These are phyloP conservation scores for Noctua janthina DNA, from an alignment of 2,888 invertebrate genomes.

Conservation along the genomic window DNA sequence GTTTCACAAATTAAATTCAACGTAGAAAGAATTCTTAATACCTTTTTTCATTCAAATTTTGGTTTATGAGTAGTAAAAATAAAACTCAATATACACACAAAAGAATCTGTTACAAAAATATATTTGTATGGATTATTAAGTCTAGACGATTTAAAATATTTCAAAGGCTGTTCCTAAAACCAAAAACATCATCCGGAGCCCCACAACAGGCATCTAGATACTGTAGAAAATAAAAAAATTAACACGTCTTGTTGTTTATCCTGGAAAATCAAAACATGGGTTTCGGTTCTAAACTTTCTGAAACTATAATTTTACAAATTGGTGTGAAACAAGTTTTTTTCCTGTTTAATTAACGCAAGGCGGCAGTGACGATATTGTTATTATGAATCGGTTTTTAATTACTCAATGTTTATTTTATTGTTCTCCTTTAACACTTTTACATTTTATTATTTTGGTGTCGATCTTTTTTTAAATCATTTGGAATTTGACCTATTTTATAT, in stretches of 20 bases:
- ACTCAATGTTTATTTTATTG: neutral
- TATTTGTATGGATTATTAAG: neutral
- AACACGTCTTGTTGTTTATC: neutral
- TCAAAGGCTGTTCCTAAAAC: neutral
- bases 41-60: neutral
- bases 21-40: neutral
- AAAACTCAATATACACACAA: neutral
- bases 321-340: neutral
- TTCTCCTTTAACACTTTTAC: neutral
- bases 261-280: neutral
- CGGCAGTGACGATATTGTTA: neutral
- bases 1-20: neutral
- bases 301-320: constrained; percentile 7
- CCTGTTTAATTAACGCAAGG: constrained; percentile 1
- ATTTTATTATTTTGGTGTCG: neutral
- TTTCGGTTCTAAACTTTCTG: neutral
- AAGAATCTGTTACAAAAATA: neutral
- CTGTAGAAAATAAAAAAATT: neutral
- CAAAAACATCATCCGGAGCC: neutral
- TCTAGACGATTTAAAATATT: neutral
- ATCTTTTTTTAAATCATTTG: too few relatives aligned
- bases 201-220: neutral
- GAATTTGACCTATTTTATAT: neutral
- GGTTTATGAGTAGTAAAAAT: neutral
- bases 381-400: constrained; percentile 18